Conservation (phyloP, 1,140 invertebrate genomes). For the Acromyrmex heyeri region DNA sequence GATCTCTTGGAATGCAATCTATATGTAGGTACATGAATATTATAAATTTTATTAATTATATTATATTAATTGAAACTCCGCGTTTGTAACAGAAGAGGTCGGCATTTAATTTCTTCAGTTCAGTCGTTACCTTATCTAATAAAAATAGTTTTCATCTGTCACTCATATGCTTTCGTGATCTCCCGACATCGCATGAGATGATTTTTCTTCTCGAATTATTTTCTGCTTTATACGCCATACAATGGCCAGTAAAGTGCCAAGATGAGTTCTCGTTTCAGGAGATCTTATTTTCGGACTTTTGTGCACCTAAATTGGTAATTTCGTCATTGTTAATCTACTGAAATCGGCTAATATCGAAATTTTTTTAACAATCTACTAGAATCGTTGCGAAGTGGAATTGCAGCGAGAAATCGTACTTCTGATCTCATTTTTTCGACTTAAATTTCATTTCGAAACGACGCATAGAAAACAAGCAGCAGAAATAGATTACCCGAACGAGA, state of each 20-base stretch:
- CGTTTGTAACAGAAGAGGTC: background rate
- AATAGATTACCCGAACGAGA: constrained; percentile 69
- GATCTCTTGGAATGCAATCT: background rate
- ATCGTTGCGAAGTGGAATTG: constrained; percentile 38
- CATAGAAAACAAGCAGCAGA: constrained; percentile 44
- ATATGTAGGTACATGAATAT: background rate
- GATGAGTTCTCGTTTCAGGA: background rate
- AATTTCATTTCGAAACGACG: constrained; percentile 25
- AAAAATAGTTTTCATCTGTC: background rate
- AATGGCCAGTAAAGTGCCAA: background rate
- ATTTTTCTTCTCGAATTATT: background rate
- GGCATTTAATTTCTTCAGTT: too few species aligned
- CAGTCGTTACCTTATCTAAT: background rate
- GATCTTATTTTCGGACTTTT: constrained; percentile 30
- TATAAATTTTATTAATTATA: constrained; percentile 50
- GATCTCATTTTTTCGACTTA: constrained; percentile 9
- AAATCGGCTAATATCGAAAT: constrained; percentile 10
- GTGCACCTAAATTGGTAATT: constrained; percentile 18
- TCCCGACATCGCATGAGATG: background rate
- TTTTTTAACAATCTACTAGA: constrained; percentile 32
- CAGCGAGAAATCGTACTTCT: constrained; percentile 2
- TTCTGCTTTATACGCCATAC: background rate
- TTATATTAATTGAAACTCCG: constrained; percentile 11
- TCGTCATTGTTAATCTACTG: constrained; percentile 18
- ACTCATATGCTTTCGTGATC: background rate